Evolutionary conservation across 1,140 invertebrate genomes (phyloP), one percentile per base, ranked within the genome.

Genomic region (Zophobas morio): DNA sequence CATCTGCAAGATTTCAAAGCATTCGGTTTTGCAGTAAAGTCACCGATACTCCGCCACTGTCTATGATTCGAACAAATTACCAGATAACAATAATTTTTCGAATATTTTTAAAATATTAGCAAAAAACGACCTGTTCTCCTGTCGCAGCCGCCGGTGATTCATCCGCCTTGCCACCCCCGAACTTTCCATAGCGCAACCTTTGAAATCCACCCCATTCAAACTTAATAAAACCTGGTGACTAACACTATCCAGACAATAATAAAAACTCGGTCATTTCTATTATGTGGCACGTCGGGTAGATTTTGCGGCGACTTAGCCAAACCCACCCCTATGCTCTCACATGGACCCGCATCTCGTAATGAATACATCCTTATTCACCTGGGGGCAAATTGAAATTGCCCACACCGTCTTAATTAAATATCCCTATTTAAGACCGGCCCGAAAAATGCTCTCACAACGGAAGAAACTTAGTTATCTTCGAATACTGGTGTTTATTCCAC

Each of bases 361-460:
- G 60, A 66, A 66, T 66, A 40, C 60, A 39, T 40, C 60, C 60
- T 66, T 66, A 39, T 66, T 40, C 39, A 66, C 60, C 60, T 66
- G 60, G 33, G 60, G 60, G 37, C 37, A 54, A 51, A 51, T 51
- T 20, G 20, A 20, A 20, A 20, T 20, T 20, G 20, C 20, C 32
- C 53, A 34, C 33, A 34, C 6, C 49, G 2, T 54, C 53, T 54
- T 54, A 54, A 54, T 54, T 54, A 54, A 36, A 42, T 46, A 8
- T 46, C 42, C 3, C 42, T 0, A 46, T 46, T 8, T 8, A 8
- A 46, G 3, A 46, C 42, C 49, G 49, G 6, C 2, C 49, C 49
- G 49, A 51, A 51, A 46, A 51, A 20, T 20, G 2, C 6, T 51
- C 49, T 51, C n/a, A 51, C 42, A 60, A 33, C 35, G n/a, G n/a